Percentiles rank a stretch among this genome's conserved stretches.
Conservation (phyloP, 2,888 invertebrate species). For the Mongoloraphidia duomilia region DNA sequence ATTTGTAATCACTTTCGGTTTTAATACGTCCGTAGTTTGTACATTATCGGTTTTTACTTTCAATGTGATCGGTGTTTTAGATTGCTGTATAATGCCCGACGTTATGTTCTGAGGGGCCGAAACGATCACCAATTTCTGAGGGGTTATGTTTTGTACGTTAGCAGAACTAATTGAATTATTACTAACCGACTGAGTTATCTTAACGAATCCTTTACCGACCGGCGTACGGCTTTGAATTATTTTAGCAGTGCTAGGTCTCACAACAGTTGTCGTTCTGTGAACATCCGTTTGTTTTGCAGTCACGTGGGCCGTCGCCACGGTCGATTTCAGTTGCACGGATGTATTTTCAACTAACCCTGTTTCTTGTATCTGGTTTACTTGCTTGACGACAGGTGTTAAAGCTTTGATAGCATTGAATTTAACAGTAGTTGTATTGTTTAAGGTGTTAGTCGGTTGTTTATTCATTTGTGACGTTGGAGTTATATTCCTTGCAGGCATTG, state of each 20-base stretch:
- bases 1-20: slow-evolving; percentile 7
- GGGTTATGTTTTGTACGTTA: background rate
- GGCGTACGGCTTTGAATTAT: too few relatives aligned
- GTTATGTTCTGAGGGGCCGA: slow-evolving; percentile 26
- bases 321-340: too few relatives aligned
- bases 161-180: too few relatives aligned
- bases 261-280: too few relatives aligned
- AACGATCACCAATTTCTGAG: slow-evolving; percentile 29
- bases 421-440: slow-evolving; percentile 3
- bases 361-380: background rate
- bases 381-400: slow-evolving; percentile 2
- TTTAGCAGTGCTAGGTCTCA: too few relatives aligned
- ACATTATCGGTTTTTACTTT: background rate
- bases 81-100: slow-evolving; percentile 27
- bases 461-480: too few relatives aligned
- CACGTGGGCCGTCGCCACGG: too few relatives aligned
- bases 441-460: background rate
- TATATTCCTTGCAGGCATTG: too few relatives aligned
- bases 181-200: too few relatives aligned
- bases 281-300: too few relatives aligned
- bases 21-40: slow-evolving; percentile 4
- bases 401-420: slow-evolving; percentile 1
- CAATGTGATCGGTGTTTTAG: slow-evolving; percentile 16
- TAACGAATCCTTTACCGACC: too few relatives aligned
- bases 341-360: too few relatives aligned